phyloP scores from a whole-genome alignment of 2,113 vertebrate genomes.

The Myanophis thanlyinensis region DNA sequence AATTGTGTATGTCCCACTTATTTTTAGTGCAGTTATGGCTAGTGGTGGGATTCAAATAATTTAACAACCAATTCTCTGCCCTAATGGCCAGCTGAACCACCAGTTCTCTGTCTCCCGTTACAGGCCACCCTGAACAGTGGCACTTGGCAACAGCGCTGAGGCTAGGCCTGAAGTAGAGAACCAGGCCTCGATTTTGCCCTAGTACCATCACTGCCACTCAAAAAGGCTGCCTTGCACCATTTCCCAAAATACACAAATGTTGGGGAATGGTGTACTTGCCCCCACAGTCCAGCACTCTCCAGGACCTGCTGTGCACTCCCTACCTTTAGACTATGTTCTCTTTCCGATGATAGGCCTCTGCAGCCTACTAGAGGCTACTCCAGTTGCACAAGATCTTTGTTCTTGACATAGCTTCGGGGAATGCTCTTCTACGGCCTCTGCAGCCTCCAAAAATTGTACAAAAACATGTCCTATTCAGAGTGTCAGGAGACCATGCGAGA shows the following conservation, averaged over 20 bases:
- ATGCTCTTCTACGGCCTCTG: not conserved
- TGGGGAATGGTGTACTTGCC: not conserved
- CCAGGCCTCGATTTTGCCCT: not conserved
- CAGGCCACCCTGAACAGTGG: no score
- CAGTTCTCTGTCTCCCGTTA: no score
- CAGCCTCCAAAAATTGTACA: not conserved
- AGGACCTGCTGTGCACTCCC: not conserved
- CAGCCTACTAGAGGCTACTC: not conserved
- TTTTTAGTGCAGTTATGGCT: no score
- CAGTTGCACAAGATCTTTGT: not conserved
- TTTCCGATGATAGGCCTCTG: not conserved
- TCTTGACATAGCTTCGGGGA: not conserved
- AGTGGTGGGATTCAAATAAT: no score
- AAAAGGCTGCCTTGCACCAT: not conserved
- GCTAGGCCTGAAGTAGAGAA: not conserved
- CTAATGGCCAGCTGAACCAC: no score
- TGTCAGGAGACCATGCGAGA: not conserved
- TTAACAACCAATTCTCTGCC: no score
- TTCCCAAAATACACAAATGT: not conserved
- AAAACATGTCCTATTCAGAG: not conserved
- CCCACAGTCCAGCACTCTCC: not conserved
- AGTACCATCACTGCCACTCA: not conserved
- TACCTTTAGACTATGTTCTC: not conserved
- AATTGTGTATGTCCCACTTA: not conserved
- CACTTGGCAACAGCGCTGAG: not conserved